Evolutionary conservation across 2,888 invertebrate genomes (phyloP).

Genomic region (Zygaena filipendulae): DNA sequence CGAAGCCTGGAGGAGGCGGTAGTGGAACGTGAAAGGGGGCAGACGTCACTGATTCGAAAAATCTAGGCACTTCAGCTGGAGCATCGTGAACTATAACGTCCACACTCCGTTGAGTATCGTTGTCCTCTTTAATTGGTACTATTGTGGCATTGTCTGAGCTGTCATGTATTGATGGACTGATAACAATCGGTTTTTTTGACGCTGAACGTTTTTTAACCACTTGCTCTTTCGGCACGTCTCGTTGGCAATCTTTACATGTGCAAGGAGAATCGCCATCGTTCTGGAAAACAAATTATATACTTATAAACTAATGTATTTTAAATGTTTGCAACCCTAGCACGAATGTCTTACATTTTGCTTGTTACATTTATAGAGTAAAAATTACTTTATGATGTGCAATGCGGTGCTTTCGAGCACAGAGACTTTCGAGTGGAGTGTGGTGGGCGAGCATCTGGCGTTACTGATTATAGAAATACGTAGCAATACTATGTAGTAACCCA

Average conservation of each 20-base stretch:
- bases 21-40: constrained; percentile 41
- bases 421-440: too few species aligned
- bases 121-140: constrained; percentile 35
- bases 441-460: too few species aligned
- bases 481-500: too few species aligned
- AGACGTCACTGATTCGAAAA: constrained; percentile 53
- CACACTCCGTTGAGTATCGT: constrained; percentile 42
- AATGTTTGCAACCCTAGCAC: too few species aligned
- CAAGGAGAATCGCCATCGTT: constrained; percentile 55
- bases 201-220: constrained; percentile 19
- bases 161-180: constrained; percentile 3
- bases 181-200: constrained; percentile 23
- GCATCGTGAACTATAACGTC: constrained; percentile 58
- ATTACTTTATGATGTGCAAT: too few species aligned
- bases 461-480: too few species aligned
- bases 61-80: constrained; percentile 46
- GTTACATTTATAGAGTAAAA: too few species aligned
- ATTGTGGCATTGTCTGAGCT: constrained; percentile 24
- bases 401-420: too few species aligned
- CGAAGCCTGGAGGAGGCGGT: constrained; percentile 54
- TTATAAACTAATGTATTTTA: too few species aligned
- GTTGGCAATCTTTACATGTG: constrained; percentile 54
- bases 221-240: constrained; percentile 23
- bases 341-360: too few species aligned
- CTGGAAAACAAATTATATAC: constrained; percentile 42